Conservation (phyloP, 92 coral and sea anemone genomes). For the Phenganax stokvisi region DNA sequence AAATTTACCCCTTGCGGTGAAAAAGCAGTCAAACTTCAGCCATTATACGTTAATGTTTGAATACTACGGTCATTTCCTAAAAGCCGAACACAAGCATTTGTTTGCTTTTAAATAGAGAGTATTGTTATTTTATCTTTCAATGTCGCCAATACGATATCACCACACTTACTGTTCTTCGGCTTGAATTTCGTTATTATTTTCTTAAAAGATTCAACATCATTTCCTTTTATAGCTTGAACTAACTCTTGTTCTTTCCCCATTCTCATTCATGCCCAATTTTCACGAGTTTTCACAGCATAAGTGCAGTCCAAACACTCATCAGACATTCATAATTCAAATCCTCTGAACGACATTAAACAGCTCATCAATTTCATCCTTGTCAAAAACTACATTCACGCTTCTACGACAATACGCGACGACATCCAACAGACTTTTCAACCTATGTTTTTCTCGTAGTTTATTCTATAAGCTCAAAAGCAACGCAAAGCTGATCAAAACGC, state of each 20-base stretch:
- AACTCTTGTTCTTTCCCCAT: conserved; percentile 95
- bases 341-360: background rate
- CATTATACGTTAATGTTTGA: conserved; percentile 28
- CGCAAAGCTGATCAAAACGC: background rate
- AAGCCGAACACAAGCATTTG: conserved; percentile 16
- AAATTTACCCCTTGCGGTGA: conserved; percentile 14
- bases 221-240: conserved; percentile 75
- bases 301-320: conserved; percentile 4
- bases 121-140: background rate
- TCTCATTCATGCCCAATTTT: conserved; percentile 22
- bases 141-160: background rate
- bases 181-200: conserved; percentile 72
- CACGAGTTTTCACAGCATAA: background rate
- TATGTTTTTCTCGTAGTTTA: background rate
- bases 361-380: conserved; percentile 2
- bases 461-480: background rate
- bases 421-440: background rate
- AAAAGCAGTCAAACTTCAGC: background rate
- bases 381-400: background rate
- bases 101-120: conserved; percentile 13
- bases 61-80: background rate
- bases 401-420: background rate
- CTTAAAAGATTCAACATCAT: conserved; percentile 69
- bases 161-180: conserved; percentile 78
- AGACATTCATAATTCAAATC: conserved; percentile 16